Conservation (phyloP, 2,888 invertebrate species). For the Ormia ochracea region DNA sequence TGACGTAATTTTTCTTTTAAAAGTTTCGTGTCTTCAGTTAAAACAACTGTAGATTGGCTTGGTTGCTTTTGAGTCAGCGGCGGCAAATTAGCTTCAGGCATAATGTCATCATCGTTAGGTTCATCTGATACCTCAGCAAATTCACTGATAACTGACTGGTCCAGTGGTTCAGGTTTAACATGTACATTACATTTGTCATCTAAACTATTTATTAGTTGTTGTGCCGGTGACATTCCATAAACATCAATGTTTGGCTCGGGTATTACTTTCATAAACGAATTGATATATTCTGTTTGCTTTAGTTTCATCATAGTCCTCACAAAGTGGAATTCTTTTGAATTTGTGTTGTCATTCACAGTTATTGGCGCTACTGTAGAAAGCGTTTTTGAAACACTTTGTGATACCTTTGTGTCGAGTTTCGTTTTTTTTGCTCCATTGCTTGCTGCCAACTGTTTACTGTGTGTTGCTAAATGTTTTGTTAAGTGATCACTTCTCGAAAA, state of each 20-base stretch:
- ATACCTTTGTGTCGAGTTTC: constrained; percentile 50
- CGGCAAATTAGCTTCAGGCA: constrained; percentile 63
- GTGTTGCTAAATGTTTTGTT: constrained; percentile 73
- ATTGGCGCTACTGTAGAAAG: background rate
- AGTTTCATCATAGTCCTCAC: constrained; percentile 67
- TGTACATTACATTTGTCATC: background rate
- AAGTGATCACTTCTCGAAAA: constrained; percentile 74
- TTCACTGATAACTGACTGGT: background rate
- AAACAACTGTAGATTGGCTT: background rate
- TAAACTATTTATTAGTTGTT: background rate
- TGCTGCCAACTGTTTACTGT: constrained; percentile 67
- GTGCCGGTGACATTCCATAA: background rate
- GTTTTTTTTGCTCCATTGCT: constrained; percentile 5
- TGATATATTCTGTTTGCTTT: constrained; percentile 67
- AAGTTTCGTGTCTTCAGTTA: background rate
- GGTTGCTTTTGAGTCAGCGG: constrained; percentile 28
- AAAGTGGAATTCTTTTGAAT: background rate
- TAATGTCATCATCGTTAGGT: constrained; percentile 60
- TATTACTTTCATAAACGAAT: constrained; percentile 67
- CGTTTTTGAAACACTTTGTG: constrained; percentile 40
- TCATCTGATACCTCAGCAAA: constrained; percentile 14
- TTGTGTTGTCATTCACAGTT: background rate
- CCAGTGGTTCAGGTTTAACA: constrained; percentile 8
- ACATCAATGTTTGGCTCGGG: constrained; percentile 6
- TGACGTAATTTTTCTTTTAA: background rate